Conservation (phyloP, 2,797 vertebrate genomes). For the Melanotaenia boesemani region DNA sequence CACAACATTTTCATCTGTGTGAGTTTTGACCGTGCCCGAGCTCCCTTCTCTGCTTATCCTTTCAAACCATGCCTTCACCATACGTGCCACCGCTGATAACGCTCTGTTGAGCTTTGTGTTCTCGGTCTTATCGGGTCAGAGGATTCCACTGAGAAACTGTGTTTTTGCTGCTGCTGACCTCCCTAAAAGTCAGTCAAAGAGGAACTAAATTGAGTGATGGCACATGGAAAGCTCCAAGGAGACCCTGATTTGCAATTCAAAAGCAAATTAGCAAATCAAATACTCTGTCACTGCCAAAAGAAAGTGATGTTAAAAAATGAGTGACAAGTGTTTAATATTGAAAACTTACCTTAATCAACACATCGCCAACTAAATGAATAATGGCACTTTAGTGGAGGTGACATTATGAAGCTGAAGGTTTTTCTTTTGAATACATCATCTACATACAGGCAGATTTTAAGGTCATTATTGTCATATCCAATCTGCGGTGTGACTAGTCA, state of each 20-base stretch:
- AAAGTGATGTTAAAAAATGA: constrained; percentile 60
- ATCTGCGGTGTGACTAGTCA: constrained; percentile 69
- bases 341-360: constrained; percentile 67
- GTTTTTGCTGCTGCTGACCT: constrained; percentile 70
- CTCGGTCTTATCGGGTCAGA: constrained; percentile 58
- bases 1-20: constrained; percentile 48
- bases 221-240: constrained; percentile 58
- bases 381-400: constrained; percentile 30
- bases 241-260: constrained; percentile 70
- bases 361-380: constrained; percentile 51
- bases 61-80: constrained; percentile 48
- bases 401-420: constrained; percentile 48
- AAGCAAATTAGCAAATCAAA: constrained; percentile 77
- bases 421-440: constrained; percentile 49
- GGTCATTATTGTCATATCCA: constrained; percentile 64
- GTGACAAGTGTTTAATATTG: constrained; percentile 70
- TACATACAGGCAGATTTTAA: constrained; percentile 62
- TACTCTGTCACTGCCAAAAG: constrained; percentile 66
- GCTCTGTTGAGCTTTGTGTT: constrained; percentile 58
- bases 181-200: constrained; percentile 68
- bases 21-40: constrained; percentile 50
- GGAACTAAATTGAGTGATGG: constrained; percentile 63
- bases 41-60: constrained; percentile 60
- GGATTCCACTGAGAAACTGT: constrained; percentile 55
- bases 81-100: constrained; percentile 50